Evolutionary conservation across 1,140 invertebrate genomes (phyloP), one percentile per base, ranked within the genome.

Genomic region (Aphelenchoides fujianensis): DNA sequence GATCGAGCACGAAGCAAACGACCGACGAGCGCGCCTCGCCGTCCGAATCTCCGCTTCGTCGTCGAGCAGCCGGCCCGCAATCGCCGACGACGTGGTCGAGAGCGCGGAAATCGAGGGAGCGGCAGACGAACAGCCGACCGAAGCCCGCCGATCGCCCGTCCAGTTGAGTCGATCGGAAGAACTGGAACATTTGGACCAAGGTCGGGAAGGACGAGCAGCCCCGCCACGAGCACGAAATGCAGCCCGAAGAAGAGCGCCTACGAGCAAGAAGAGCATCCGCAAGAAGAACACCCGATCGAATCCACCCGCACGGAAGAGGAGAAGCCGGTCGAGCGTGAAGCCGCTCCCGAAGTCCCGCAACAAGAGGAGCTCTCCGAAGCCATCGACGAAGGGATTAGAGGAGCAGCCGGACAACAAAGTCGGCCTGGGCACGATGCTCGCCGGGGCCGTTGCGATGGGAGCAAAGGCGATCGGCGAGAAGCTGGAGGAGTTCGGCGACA

Each of bases 361-460:
- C 5, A 5, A 23, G 19, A 5, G 7, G 5, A 59, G 19, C 34
- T 59, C 5, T 19, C 5, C 55, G 55, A 59, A 59, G 55, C 5
- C 7, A 59, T 59, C 23, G 55, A 66, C 12, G 63, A 37, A 61
- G 63, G n/a, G 32, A 37, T 12, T 66, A 34, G 31, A 32, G 27
- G 32, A 66, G 57, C n/a, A 61, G n/a, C n/a, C 31, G 16, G 63
- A 34, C 63, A 36, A 35, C 12, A 66, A 66, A 35, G 31, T 66
- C 12, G 63, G 63, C 12, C 12, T 66, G 1, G 63, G 63, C 1
- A 66, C 63, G 16, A 66, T 66, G 34, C 37, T 66, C 3, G 63
- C 63, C 34, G 63, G 63, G 23, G 63, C 63, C 27, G 32, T 37
- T 30, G n/a, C n/a, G 37, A 12, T 66, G 16, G 63, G 63, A 30